These are phyloP conservation scores for Lithodes maja DNA, from an alignment of 2,888 invertebrate species.

Conservation along the genomic window DNA sequence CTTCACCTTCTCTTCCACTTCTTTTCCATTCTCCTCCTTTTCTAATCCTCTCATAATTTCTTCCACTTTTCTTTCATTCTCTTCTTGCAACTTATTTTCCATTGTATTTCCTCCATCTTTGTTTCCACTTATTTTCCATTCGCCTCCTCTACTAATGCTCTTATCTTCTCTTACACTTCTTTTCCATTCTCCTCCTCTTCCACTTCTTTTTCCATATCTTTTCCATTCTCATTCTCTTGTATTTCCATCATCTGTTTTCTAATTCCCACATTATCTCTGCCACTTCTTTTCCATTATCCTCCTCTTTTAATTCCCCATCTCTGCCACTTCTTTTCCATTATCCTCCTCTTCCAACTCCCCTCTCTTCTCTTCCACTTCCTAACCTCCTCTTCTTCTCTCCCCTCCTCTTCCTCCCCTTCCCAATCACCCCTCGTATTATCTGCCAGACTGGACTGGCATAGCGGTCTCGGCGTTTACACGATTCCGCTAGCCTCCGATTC, in stretches of 20 bases:
- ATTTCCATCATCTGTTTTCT: not conserved
- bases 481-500: too few species aligned
- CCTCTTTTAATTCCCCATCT: not conserved
- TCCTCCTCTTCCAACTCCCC: not conserved
- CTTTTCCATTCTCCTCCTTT: not conserved
- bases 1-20: not conserved
- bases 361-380: not conserved
- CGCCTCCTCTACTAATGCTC: not conserved
- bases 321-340: not conserved
- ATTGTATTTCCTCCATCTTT: too few species aligned
- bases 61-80: too few species aligned
- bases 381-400: not conserved
- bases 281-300: not conserved
- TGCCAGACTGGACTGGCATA: not conserved
- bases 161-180: not conserved
- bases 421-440: not conserved
- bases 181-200: not conserved
- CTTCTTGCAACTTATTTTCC: too few species aligned
- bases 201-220: not conserved
- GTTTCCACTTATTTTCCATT: not conserved
- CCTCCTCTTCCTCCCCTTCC: constrained; percentile 15
- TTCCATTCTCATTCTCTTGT: not conserved
- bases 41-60: not conserved
- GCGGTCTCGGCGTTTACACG: too few species aligned
- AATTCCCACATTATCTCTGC: not conserved